Conservation (phyloP, 2,797 vertebrate species). For the Crypturellus tataupa region DNA sequence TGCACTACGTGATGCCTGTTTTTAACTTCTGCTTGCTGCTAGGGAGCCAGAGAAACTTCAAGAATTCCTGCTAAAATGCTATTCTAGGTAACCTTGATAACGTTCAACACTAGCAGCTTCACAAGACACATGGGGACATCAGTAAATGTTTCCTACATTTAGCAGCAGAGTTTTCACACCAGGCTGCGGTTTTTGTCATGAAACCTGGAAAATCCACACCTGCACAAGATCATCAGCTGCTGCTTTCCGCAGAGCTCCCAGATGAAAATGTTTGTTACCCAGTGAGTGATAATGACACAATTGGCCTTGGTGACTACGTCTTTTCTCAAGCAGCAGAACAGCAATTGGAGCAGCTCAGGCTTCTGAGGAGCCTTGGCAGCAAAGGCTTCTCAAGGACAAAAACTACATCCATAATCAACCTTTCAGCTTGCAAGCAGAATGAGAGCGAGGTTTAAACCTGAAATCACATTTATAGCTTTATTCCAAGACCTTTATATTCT, state of each 20-base stretch:
- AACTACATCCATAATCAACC: neutral
- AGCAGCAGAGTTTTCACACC: conserved; percentile 22
- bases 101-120: neutral
- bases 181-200: neutral
- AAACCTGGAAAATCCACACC: conserved; percentile 6
- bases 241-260: conserved; percentile 36
- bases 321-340: neutral
- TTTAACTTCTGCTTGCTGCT: neutral
- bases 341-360: neutral
- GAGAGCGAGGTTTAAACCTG: neutral
- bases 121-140: neutral
- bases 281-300: conserved; percentile 26
- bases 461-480: neutral
- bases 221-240: conserved; percentile 2
- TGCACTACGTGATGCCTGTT: neutral
- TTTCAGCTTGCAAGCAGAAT: neutral
- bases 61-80: neutral
- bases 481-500: neutral
- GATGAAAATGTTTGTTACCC: conserved; percentile 31
- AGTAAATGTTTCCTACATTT: conserved; percentile 43
- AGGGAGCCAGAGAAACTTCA: neutral
- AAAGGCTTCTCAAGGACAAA: neutral
- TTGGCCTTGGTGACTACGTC: neutral
- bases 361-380: neutral
- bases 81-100: neutral